These are phyloP conservation scores for Timandra comae DNA, from an alignment of 2,888 invertebrate species.

Conservation along the genomic window DNA sequence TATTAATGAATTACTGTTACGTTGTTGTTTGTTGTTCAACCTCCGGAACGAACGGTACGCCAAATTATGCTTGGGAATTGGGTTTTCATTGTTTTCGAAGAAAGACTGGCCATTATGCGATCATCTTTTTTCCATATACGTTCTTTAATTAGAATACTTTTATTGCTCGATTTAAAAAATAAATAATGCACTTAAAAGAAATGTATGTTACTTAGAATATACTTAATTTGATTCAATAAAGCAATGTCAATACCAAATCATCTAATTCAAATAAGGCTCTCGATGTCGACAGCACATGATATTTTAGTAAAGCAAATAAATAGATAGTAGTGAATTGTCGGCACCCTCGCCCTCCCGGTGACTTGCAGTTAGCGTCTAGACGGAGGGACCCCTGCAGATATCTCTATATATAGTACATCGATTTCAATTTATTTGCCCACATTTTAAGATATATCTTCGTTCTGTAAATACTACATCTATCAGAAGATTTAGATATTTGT, in stretches of 20 bases:
- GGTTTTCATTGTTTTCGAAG: conserved; percentile 57
- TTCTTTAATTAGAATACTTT: not conserved
- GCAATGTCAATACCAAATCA: too few relatives aligned
- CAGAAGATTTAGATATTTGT: conserved; percentile 2
- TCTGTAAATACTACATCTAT: conserved; percentile 4
- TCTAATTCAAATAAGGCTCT: conserved; percentile 25
- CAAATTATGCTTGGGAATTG: conserved; percentile 70
- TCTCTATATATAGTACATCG: conserved; percentile 36
- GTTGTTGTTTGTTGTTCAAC: conserved; percentile 49
- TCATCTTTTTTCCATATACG: conserved; percentile 21
- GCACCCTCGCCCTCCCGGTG: conserved; percentile 68
- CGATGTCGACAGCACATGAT: conserved; percentile 56
- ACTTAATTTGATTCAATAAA: too few relatives aligned
- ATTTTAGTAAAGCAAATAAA: conserved; percentile 68
- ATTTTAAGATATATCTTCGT: conserved; percentile 14
- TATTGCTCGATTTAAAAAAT: too few relatives aligned
- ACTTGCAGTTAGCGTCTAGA: conserved; percentile 72
- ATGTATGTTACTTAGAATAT: too few relatives aligned
- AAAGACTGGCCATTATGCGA: conserved; percentile 21
- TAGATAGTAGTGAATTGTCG: conserved; percentile 58
- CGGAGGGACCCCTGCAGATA: conserved; percentile 57
- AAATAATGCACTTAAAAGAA: too few relatives aligned
- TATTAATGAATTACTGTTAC: too few relatives aligned
- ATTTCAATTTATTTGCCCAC: conserved; percentile 32
- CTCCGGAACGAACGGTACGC: conserved; percentile 63